Percentiles rank a stretch among this genome's conserved stretches.
Evolutionary conservation across 1,140 invertebrate genomes (phyloP).

Genomic region (Drosophila arawakana): DNA sequence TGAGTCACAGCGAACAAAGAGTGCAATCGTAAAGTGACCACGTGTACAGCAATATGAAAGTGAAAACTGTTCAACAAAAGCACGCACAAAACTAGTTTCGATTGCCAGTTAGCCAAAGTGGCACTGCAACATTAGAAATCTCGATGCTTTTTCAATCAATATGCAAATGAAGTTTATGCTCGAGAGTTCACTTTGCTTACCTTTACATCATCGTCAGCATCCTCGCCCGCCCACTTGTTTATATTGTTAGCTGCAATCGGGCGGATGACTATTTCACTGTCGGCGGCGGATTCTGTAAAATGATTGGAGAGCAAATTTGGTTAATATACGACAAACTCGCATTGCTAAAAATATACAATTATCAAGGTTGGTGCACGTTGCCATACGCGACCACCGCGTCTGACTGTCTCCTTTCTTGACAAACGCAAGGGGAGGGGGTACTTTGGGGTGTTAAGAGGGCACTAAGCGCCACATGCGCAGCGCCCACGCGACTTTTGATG

Average conservation of each 20-base stretch:
- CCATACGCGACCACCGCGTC: slow-evolving; percentile 10
- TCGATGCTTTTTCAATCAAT: slow-evolving; percentile 1
- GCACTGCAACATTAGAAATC: slow-evolving; percentile 23
- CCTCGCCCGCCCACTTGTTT: slow-evolving; percentile 95
- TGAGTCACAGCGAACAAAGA: slow-evolving; percentile 9
- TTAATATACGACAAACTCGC: slow-evolving; percentile 36
- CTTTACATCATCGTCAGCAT: slow-evolving; percentile 94
- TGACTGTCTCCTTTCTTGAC: slow-evolving; percentile 31
- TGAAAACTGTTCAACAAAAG: slow-evolving; percentile 54
- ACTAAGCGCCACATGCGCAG: slow-evolving; percentile 53
- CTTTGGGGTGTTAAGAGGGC: slow-evolving; percentile 9
- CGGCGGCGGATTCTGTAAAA: slow-evolving; percentile 74
- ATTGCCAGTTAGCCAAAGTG: slow-evolving; percentile 23
- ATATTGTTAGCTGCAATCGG: slow-evolving; percentile 66
- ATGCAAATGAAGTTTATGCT: background rate
- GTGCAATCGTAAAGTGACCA: slow-evolving; percentile 52
- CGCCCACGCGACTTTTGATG: slow-evolving; percentile 68
- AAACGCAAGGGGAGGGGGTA: background rate
- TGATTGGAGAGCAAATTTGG: slow-evolving; percentile 21
- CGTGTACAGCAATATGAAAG: slow-evolving; percentile 67
- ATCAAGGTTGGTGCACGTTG: slow-evolving; percentile 68
- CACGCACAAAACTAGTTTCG: slow-evolving; percentile 60
- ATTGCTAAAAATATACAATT: slow-evolving; percentile 69
- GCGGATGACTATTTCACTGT: slow-evolving; percentile 72
- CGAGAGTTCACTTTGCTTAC: slow-evolving; percentile 84